Conservation (phyloP, 2,113 vertebrate species). For the Nesogale talazaci region DNA sequence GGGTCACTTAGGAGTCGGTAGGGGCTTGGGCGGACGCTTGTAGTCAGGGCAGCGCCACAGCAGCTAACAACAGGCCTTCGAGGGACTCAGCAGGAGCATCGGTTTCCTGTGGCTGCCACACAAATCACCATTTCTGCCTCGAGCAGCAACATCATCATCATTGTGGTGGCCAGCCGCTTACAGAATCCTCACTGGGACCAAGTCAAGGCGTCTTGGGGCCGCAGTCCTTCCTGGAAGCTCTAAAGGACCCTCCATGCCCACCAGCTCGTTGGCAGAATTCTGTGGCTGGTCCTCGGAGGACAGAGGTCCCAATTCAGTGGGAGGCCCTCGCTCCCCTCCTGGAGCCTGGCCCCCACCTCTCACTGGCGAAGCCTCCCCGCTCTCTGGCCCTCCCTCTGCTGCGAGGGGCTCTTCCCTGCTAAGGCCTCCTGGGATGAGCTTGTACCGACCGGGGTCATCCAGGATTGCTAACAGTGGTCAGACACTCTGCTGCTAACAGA, state of each 20-base stretch:
- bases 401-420: not conserved
- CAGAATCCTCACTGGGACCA: not conserved
- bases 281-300: not conserved
- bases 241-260: no score
- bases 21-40: no score
- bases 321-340: not conserved
- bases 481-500: not conserved
- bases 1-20: no score
- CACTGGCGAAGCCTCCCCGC: not conserved
- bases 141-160: not conserved
- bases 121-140: not conserved
- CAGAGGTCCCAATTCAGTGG: not conserved
- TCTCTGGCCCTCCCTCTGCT: not conserved
- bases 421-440: slow-evolving; percentile 21
- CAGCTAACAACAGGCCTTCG: not conserved
- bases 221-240: not conserved
- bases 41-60: not conserved
- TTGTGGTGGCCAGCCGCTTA: not conserved
- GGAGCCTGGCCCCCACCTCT: not conserved
- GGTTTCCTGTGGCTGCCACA: not conserved
- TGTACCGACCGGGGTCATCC: not conserved
- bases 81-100: not conserved
- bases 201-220: not conserved
- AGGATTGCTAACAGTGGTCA: not conserved
- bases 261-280: not conserved